A percentile compares a stretch with the other conserved stretches of the same genome.
phyloP scores from a whole-genome alignment of 2,113 vertebrate genomes.

The Bothrops jararaca region DNA sequence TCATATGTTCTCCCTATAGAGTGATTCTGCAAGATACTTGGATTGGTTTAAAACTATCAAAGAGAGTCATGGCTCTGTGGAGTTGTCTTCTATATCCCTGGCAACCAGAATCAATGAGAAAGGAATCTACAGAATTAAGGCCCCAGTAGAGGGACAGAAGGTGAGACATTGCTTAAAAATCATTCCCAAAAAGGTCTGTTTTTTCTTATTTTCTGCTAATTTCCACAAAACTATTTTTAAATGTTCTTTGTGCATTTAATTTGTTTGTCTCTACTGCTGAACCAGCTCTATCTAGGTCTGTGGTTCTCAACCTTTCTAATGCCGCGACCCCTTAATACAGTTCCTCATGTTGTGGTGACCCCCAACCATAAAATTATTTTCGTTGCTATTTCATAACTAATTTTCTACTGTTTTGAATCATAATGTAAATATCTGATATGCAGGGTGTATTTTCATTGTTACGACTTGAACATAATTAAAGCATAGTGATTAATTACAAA shows the following conservation, averaged over 20 bases:
- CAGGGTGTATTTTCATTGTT: too few relatives aligned
- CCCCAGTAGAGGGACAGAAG: conserved; percentile 70
- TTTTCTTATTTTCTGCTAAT: not conserved
- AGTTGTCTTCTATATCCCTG: conserved; percentile 87
- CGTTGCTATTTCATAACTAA: too few relatives aligned
- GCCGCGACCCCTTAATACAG: too few relatives aligned
- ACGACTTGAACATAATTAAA: too few relatives aligned
- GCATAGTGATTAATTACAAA: too few relatives aligned
- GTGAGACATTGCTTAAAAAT: conserved; percentile 45
- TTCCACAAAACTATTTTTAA: not conserved
- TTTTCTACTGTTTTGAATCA: too few relatives aligned
- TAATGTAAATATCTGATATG: too few relatives aligned
- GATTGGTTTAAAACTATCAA: conserved; percentile 94
- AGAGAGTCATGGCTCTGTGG: conserved; percentile 94
- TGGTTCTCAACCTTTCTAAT: too few relatives aligned
- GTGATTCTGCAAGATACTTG: conserved; percentile 85
- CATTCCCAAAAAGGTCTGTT: not conserved
- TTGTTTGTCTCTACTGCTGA: not conserved
- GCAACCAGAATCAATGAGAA: conserved; percentile 89
- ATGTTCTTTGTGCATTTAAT: not conserved
- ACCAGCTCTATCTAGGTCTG: not conserved
- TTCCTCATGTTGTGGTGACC: too few relatives aligned
- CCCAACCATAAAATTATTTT: too few relatives aligned
- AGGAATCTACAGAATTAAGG: conserved; percentile 81
- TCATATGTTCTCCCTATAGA: conserved; percentile 57